Base-by-base conservation (phyloP, 53 echinoderm and acorn worm genomes). In the Holothuria scabra region DNA sequence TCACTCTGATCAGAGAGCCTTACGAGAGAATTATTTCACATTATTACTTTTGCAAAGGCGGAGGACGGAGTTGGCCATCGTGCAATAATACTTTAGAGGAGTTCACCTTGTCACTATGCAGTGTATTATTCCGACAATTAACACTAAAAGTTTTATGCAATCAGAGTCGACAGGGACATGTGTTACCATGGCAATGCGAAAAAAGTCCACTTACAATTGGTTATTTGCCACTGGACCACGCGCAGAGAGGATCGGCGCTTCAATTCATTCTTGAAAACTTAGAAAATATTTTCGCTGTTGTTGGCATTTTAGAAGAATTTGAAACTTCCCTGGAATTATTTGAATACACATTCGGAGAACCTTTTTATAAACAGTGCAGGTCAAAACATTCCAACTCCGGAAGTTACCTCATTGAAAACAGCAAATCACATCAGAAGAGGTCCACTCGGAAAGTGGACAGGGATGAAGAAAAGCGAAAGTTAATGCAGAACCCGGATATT, bases 61-160 rank as follows among this genome's bases (percentile, higher is more conserved):
- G 78, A 28, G 78, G 57, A 28, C 56, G 28, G 21, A 55, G 78
- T 28, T 56, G 57, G 57, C 78, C 78, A 19, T 59, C 78, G 16
- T 76, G 78, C 24, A 57, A 76, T 29, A 76, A 76, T 30, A 76
- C 56, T 8, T 26, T 76, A 3, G 78, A 76, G 57, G 78, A 76
- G 24, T 76, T 76, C 58, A 46, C 78, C 3, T 55, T 78, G 25
- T 78, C 78, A 13, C 56, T 78, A 18, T 56, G 78, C 21, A 76
- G 78, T 76, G 29, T 76, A 76, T 76, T 76, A 55, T 76, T 76
- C 78, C 78, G 78, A 59, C 78, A 76, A 32, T 56, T 76, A 32
- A 76, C 78, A 30, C 52, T 56, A 26, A 46, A 20, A 32, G 10
- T 76, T 22, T 31, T 52, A 28, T 76, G 78, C n/a, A 55, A 56